Base-by-base conservation (phyloP, 2,113 vertebrate species). In the Scopus umbretta region DNA sequence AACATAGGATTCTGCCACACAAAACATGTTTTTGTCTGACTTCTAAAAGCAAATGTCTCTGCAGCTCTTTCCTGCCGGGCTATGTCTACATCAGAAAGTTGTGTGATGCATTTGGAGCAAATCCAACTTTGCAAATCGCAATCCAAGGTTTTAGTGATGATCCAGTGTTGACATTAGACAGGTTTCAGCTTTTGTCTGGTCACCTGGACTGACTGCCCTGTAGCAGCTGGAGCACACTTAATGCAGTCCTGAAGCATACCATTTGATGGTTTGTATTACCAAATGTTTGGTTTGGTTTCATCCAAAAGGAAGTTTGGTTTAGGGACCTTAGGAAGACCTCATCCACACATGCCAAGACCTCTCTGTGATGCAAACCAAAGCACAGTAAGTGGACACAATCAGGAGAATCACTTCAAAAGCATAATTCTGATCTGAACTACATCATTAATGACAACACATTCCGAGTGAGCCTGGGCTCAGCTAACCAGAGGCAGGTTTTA, bases 21-120 rank as follows among this genome's bases (percentile, higher is more conserved):
- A 90, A 90, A 91, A 85, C 38, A 59, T 10, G 18, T 74, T 87
- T 87, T 45, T 10, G 29, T 78, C 38, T 79, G 61, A 89, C 42
- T 27, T 79, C 78, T 67, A 29, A 81, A 90, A 81, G 61, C 25
- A 78, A 83, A 61, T 6, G 3, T 55, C 49, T 62, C 40, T 15
- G 2, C n/a, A 42, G 13, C 36, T 79, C 27, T 79, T 62, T 86
- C 49, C 58, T 92, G 75, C 66, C 70, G 76, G 50, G 26, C 40
- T 72, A 20, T 5, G 2, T 47, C 53, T 72, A n/a, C 49, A 23
- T 61, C 56, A 67, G 52, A 47, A 80, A 82, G 49, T 29, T 45
- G 18, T 53, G 34, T 53, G 56, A 58, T 0, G 0, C 29, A 19
- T 42, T 8, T 66, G 43, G 38, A 88, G 40, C 0, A 0, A 92